Evolutionary conservation across 2,888 invertebrate species (phyloP).

Genomic region (Tenthredo distinguenda): DNA sequence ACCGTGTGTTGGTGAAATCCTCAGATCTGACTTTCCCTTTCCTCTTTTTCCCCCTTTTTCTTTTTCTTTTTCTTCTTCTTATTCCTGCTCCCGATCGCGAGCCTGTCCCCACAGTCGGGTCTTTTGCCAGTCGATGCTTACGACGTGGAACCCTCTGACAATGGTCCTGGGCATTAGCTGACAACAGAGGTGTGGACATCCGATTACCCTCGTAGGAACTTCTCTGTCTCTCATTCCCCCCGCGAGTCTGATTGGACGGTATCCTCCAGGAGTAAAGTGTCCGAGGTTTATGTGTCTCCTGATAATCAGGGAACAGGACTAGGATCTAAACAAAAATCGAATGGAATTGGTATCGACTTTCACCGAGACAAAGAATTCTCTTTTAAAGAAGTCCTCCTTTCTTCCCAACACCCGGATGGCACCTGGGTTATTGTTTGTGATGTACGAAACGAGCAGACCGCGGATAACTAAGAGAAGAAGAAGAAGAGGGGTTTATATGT

Average conservation of each 20-base stretch:
- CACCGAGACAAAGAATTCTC: not conserved
- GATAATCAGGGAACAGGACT: constrained; percentile 28
- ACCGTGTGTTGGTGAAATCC: constrained; percentile 36
- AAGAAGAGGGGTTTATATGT: not conserved
- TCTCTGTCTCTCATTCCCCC: constrained; percentile 49
- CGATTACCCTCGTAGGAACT: constrained; percentile 40
- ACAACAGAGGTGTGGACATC: constrained; percentile 77
- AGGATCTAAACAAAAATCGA: constrained; percentile 77
- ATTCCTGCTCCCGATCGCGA: constrained; percentile 55
- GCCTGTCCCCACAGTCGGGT: constrained; percentile 41
- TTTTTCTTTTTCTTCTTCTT: constrained; percentile 55
- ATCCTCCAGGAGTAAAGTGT: not conserved
- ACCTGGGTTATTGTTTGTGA: not conserved
- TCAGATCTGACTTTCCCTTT: constrained; percentile 59
- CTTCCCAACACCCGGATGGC: not conserved
- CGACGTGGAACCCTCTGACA: constrained; percentile 67
- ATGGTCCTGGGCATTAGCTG: constrained; percentile 73
- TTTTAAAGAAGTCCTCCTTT: not conserved
- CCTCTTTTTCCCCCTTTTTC: constrained; percentile 57
- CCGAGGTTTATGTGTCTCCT: constrained; percentile 37
- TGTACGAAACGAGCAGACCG: not conserved
- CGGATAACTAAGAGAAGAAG: not conserved
- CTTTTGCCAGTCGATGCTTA: constrained; percentile 61
- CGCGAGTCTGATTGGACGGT: constrained; percentile 67
- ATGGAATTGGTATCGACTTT: constrained; percentile 18